Evolutionary conservation across 2,888 invertebrate genomes (phyloP).

Genomic region (Mythimna impura): DNA sequence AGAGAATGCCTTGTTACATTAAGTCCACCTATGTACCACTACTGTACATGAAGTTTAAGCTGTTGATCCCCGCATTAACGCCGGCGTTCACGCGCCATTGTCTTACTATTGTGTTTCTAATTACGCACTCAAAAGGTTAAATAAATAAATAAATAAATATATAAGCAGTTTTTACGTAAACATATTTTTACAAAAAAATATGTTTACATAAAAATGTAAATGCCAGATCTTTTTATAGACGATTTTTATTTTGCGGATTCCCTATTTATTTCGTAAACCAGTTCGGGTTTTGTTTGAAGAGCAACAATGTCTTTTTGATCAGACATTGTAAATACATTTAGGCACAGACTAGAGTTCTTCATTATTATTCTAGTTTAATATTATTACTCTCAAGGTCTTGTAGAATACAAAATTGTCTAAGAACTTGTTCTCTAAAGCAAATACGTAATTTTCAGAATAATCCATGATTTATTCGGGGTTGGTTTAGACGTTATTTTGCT

Average conservation of each 20-base stretch:
- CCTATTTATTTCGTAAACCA: background rate
- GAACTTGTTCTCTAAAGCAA: background rate
- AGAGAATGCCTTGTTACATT: no score
- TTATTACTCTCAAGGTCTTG: background rate
- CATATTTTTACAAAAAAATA: no score
- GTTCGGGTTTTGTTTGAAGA: background rate
- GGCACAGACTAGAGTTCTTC: background rate
- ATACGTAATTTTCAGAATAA: constrained; percentile 5
- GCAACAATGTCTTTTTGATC: background rate
- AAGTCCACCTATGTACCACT: no score
- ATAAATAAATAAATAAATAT: no score
- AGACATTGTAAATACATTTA: background rate
- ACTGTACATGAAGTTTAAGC: no score
- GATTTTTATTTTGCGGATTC: background rate
- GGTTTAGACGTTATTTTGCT: background rate
- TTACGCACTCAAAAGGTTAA: no score
- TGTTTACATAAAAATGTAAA: no score
- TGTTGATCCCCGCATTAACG: no score
- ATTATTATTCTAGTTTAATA: constrained; percentile 1
- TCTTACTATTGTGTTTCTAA: no score
- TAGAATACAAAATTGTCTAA: constrained; percentile 13
- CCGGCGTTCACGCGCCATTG: no score
- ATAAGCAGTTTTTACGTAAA: no score
- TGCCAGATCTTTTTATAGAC: background rate
- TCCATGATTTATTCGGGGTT: constrained; percentile 20